Base-by-base conservation (phyloP, 2,113 vertebrate genomes). In the Euleptes europaea region DNA sequence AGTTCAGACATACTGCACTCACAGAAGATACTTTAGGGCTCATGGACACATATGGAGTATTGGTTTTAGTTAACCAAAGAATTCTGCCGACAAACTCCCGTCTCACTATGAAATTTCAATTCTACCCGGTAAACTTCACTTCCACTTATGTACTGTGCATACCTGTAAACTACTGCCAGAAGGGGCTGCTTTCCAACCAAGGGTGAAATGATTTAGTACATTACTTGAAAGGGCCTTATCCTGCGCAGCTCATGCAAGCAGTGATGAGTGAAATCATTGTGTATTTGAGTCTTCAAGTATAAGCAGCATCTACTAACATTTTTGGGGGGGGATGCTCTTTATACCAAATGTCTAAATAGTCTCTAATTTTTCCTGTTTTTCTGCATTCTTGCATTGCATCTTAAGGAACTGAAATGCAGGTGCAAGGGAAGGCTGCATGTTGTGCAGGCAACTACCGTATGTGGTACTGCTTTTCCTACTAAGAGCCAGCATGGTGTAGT, bases 21-120 rank as follows among this genome's bases (percentile, higher is more conserved):
- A 57, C 7, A 51, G 10, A 51, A 40, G 33, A 38, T 38, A 57
- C 23, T n/a, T 60, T 31, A 13, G 69, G 63, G 74, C 33, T 57
- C 51, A 80, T 42, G 60, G 47, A 28, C 42, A 69, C 40, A 67
- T 82, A 54, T 21, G 10, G 49, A 44, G 60, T 12, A 54, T 4
- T 35, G 31, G 7, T 75, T 28, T 81, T 74, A n/a, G 47, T 67
- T 42, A 82, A 54, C 21, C 60, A 66, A 40, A 69, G 13, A 54
- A 38, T 44, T 57, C n/a, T 66, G 47, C 38, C 47, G 42, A 35
- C 31, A 5, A 70, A 78, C 74, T 65, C 77, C 69, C 65, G 12
- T 28, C 63, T 69, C 47, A 84, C 57, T 44, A 23, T 81, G 78
- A 86, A 80, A 81, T 75, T 74, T n/a, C 26, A 42, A 35, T 76